Percentiles rank a stretch among this genome's conserved stretches.
Conservation (phyloP, 2,113 vertebrate genomes). For the Nibea coibor region DNA sequence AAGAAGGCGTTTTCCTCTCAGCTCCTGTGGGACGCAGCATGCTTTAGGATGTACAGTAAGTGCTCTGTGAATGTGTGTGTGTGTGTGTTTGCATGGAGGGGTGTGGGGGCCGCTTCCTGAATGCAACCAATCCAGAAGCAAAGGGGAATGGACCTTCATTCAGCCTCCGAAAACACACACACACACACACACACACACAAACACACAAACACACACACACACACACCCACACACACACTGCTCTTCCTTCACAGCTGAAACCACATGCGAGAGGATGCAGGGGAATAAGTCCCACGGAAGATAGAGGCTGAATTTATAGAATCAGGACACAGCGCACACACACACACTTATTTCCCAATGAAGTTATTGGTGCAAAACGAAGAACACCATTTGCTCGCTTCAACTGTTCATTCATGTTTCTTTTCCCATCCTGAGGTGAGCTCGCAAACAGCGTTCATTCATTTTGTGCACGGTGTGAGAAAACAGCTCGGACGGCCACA, state of each 20-base stretch:
- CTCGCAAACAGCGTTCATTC: constrained; percentile 31
- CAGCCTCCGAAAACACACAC: constrained; percentile 30
- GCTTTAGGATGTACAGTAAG: constrained; percentile 78
- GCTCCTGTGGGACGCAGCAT: constrained; percentile 72
- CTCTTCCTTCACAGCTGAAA: constrained; percentile 65
- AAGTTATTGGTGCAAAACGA: constrained; percentile 27
- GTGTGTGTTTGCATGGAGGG: constrained; percentile 20
- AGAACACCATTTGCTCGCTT: constrained; percentile 13
- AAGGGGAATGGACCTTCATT: constrained; percentile 59
- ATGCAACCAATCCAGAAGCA: constrained; percentile 68
- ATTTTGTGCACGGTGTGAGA: constrained; percentile 12
- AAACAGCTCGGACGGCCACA: constrained; percentile 23
- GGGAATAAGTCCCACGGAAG: constrained; percentile 28
- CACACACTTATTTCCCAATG: constrained; percentile 5
- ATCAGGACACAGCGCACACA: not conserved
- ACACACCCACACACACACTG: constrained; percentile 29
- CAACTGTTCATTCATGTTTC: constrained; percentile 37
- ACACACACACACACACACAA: constrained; percentile 31
- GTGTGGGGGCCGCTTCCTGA: constrained; percentile 67
- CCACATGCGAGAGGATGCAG: constrained; percentile 55
- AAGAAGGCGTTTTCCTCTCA: constrained; percentile 75
- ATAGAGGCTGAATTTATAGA: constrained; percentile 37
- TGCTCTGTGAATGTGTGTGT: constrained; percentile 56
- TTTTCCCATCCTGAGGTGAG: constrained; percentile 33
- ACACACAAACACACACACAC: constrained; percentile 26